phyloP scores from a whole-genome alignment of 2,113 vertebrate species.

The Parus major region DNA sequence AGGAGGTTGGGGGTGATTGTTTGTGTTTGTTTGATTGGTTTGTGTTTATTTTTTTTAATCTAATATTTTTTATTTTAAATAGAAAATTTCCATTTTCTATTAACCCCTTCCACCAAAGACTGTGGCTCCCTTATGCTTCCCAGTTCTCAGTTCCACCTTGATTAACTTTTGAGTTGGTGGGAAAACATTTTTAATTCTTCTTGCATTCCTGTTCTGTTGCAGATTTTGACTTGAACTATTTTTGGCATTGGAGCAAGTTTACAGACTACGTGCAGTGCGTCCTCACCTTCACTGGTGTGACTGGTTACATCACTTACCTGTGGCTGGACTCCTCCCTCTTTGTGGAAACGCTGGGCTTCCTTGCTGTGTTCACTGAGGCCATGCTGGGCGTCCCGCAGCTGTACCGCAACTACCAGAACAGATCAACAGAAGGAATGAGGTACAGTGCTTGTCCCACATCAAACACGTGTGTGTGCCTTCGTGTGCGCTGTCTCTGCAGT shows the following conservation, averaged over 20 bases:
- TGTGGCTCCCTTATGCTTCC: not conserved
- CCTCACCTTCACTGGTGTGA: slow-evolving; percentile 86
- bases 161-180: not conserved
- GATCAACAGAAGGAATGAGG: slow-evolving; percentile 97
- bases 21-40: not conserved
- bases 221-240: slow-evolving; percentile 93
- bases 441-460: slow-evolving; percentile 20
- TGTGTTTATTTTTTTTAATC: not conserved
- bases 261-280: slow-evolving; percentile 93
- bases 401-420: slow-evolving; percentile 91
- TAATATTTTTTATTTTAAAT: too few relatives aligned
- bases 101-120: not conserved
- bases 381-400: slow-evolving; percentile 94
- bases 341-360: slow-evolving; percentile 92
- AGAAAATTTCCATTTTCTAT: not conserved
- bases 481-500: not conserved
- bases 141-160: not conserved
- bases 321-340: slow-evolving; percentile 89
- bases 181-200: not conserved
- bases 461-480: not conserved
- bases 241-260: slow-evolving; percentile 96
- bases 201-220: slow-evolving; percentile 27
- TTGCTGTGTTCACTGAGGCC: slow-evolving; percentile 92
- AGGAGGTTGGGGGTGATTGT: rapidly evolving
- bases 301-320: slow-evolving; percentile 91